These are phyloP conservation scores for Acleris literana DNA, from an alignment of 2,888 invertebrate genomes.

Conservation along the genomic window DNA sequence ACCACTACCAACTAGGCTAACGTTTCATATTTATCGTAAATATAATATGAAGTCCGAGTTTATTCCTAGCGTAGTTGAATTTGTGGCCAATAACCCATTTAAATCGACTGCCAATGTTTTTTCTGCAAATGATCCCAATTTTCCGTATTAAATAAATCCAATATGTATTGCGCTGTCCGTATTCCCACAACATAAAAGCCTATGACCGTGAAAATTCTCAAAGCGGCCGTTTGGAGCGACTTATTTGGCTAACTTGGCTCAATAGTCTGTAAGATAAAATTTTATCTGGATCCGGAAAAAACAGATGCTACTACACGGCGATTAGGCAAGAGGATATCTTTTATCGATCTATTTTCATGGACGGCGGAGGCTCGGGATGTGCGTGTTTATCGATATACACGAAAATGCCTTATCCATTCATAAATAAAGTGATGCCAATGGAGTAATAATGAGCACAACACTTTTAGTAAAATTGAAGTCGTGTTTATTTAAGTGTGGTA, in stretches of 20 bases:
- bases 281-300: conserved; percentile 26
- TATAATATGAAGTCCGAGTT: too few relatives aligned
- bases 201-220: conserved; percentile 18
- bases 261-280: conserved; percentile 24
- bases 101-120: background rate
- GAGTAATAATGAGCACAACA: background rate
- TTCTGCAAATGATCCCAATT: background rate
- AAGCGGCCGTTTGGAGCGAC: conserved; percentile 1
- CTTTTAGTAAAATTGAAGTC: background rate
- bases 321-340: conserved; percentile 25
- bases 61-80: too few relatives aligned
- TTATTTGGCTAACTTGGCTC: conserved; percentile 14
- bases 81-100: too few relatives aligned
- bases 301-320: conserved; percentile 29
- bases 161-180: background rate
- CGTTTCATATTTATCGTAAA: too few relatives aligned
- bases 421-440: background rate
- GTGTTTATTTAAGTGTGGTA: background rate
- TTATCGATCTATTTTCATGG: conserved; percentile 25
- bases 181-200: conserved; percentile 2
- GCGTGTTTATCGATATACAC: conserved; percentile 11
- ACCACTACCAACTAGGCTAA: too few relatives aligned
- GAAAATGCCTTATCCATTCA: background rate
- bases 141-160: background rate
- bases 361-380: conserved; percentile 8